Base-by-base conservation (phyloP, 2,888 invertebrate genomes). In the Imbricaverruca yamaguchii region DNA sequence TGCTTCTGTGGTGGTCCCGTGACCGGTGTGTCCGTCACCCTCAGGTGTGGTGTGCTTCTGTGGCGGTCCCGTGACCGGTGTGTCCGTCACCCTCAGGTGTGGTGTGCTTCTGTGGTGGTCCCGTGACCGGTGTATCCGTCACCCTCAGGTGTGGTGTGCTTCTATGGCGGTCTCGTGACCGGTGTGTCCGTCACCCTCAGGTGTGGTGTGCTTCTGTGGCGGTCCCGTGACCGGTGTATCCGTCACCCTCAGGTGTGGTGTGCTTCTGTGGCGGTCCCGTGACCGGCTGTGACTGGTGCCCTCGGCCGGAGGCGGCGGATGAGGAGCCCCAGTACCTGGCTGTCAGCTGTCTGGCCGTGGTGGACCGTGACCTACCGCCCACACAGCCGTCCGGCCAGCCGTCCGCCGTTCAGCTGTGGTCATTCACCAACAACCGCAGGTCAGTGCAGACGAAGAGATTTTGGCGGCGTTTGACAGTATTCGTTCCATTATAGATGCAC, bases 211-310 rank as follows among this genome's bases (percentile, higher is more conserved):
- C 57, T 57, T 11, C 57, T 57, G 57, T 13, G 10, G 57, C 57
- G 9, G 57, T 11, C 57, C 57, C 13, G 57, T 57, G 13, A 57
- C 57, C 13, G 57, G 57, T 57, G 57, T 57, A 9, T 13, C 57
- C 13, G 57, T 57, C n/a, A n/a, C n/a, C n/a, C 57, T 57, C 65
- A 65, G 65, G 65, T n/a, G 65, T 65, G 65, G n/a, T 65, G 74
- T 53, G 53, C 9, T 74, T 53, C 74, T 55, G 74, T 21, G 74
- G 74, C 74, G 74, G 74, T 9, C 74, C 74, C 53, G 53, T 74
- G 74, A 39, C 39, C 53, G 39, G 53, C 21, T 55, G 53, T 15
- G 74, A 74, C 53, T 74, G 74, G 74, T 74, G 74, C 21, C 74
- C 74, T 18, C 74, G 39, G 74, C 74, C 74, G 15, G 18, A 18